Conservation (phyloP, 2,113 vertebrate genomes). For the Cynocephalus volans region DNA sequence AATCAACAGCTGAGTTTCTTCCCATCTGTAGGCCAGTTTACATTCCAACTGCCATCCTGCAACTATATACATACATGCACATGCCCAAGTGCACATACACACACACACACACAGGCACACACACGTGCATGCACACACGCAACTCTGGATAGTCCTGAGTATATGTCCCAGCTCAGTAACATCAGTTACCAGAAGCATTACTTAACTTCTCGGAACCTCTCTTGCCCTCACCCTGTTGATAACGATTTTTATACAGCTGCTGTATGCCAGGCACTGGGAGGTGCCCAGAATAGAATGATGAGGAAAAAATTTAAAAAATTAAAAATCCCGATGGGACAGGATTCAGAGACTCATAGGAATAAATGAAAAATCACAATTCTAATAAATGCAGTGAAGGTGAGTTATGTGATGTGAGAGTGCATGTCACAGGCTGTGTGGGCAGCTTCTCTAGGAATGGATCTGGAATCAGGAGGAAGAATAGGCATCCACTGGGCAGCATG, state of each 20-base stretch:
- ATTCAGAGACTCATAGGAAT: background rate
- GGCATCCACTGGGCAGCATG: fast-evolving
- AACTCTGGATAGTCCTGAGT: background rate
- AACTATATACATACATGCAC: background rate
- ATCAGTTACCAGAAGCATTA: background rate
- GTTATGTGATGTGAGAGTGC: background rate
- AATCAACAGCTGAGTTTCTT: background rate
- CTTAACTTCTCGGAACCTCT: no score
- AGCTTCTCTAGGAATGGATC: background rate
- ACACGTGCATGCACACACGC: background rate
- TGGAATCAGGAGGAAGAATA: background rate
- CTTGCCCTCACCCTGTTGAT: background rate
- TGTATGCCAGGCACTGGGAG: background rate
- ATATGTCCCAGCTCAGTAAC: background rate
- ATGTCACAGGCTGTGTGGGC: fast-evolving
- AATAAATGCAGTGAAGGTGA: background rate
- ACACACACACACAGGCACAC: background rate
- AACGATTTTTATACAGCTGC: background rate
- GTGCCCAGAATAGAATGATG: background rate
- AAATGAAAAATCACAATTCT: background rate
- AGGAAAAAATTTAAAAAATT: background rate
- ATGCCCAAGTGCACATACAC: background rate
- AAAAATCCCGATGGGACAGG: background rate
- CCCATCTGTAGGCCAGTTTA: background rate
- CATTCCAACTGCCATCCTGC: background rate